phyloP scores from a whole-genome alignment of 2,113 vertebrate genomes.

The Lagopus muta region DNA sequence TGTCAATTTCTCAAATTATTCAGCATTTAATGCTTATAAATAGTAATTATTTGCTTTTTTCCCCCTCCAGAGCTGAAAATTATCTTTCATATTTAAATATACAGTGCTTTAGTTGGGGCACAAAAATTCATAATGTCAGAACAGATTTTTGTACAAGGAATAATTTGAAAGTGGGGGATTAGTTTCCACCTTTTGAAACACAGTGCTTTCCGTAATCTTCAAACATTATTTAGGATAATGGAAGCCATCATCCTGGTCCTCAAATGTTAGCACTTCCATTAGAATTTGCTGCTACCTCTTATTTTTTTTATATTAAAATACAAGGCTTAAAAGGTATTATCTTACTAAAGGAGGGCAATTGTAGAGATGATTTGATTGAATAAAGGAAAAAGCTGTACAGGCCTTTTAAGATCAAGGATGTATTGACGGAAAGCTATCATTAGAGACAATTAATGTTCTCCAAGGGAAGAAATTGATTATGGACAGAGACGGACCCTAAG shows the following conservation, averaged over 20 bases:
- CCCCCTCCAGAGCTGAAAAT: conserved; percentile 64
- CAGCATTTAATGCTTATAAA: conserved; percentile 78
- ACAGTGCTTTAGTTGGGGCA: conserved; percentile 60
- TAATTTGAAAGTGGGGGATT: conserved; percentile 85
- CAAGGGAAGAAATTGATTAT: conserved; percentile 92
- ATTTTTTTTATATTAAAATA: conserved; percentile 94
- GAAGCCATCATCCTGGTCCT: conserved; percentile 85
- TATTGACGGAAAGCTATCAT: conserved; percentile 97
- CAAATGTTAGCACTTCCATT: conserved; percentile 87
- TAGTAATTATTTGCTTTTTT: conserved; percentile 81
- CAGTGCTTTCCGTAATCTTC: conserved; percentile 88
- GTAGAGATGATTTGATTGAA: conserved; percentile 94
- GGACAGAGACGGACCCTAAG: conserved; percentile 88
- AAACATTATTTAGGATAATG: conserved; percentile 90
- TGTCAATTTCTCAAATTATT: conserved; percentile 77
- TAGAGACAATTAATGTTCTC: conserved; percentile 94
- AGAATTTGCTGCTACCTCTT: conserved; percentile 89
- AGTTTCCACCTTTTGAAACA: conserved; percentile 87
- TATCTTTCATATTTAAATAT: conserved; percentile 82
- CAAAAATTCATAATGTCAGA: conserved; percentile 75
- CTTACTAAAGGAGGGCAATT: conserved; percentile 90
- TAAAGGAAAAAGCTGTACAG: conserved; percentile 86
- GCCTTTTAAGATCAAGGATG: conserved; percentile 92
- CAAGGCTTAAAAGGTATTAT: conserved; percentile 92
- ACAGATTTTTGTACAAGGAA: conserved; percentile 80